Evolutionary conservation across 2,797 vertebrate genomes (phyloP), one percentile per base, ranked within the genome.

Genomic region (Zalophus californianus): DNA sequence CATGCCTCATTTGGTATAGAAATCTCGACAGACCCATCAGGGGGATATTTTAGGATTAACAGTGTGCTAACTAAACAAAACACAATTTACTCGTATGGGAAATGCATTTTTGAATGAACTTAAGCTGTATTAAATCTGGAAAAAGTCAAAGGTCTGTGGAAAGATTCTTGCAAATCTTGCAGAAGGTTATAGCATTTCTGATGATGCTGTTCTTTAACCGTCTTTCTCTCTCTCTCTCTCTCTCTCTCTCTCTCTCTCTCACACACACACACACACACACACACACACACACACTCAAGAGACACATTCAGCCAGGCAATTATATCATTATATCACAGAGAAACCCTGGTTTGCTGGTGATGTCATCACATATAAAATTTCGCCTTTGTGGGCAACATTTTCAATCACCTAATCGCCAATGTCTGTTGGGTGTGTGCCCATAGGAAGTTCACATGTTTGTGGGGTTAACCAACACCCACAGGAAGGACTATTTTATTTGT

Each of bases 331-430:
- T 79, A 92, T 91, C 93, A 52, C 87, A 48, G 58, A 89, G 87
- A 89, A 97, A 89, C 0, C 14, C 58, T 23, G 16, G 95, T 96
- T 96, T 73, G 94, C 97, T 94, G 92, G 1, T 97, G 97, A 96
- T 38, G 95, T 92, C 98, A 96, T 23, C 20, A 0, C 75, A 77
- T 97, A 97, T 97, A 95, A 91, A 98, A 98, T 97, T 98, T 98
- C 58, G 91, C 91, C 96, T 98, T 95, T 98, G 93, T 98, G 97
- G 98, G 96, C 86, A 94, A 82, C 84, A 82, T n/a, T 92, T 92
- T 87, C 93, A 92, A 13, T 95, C 97, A 86, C 90, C 83, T 94
- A 86, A 83, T 95, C 35, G 7, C 91, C 77, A 32, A 18, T 7
- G 66, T 77, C 78, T 95, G 0, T 93, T 98, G 98, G 98, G 97